These are phyloP conservation scores for Chaitophorus viminalis DNA, from an alignment of 2,888 invertebrate species.

Conservation along the genomic window DNA sequence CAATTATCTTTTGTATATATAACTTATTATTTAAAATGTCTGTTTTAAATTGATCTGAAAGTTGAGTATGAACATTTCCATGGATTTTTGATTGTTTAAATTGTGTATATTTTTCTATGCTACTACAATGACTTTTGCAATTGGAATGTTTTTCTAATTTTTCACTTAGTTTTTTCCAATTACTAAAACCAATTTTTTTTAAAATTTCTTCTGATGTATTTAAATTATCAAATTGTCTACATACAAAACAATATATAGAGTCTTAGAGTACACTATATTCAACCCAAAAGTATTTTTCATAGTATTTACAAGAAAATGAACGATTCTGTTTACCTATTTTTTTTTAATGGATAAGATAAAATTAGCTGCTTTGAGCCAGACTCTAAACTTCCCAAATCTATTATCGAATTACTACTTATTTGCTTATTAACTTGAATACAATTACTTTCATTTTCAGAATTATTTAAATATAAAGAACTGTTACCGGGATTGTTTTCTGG, in stretches of 20 bases:
- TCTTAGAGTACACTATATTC: too few relatives aligned
- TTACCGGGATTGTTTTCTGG: constrained; percentile 10
- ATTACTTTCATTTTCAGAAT: constrained; percentile 16
- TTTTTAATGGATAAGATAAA: neutral
- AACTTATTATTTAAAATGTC: neutral
- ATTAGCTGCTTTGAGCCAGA: constrained; percentile 9
- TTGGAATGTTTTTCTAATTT: constrained; percentile 26
- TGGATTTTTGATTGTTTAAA: constrained; percentile 18
- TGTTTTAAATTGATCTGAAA: neutral
- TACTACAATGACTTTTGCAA: neutral
- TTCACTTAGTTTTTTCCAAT: constrained; percentile 22
- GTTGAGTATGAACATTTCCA: constrained; percentile 18
- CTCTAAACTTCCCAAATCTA: constrained; percentile 11
- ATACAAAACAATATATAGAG: neutral
- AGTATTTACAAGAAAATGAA: too few relatives aligned
- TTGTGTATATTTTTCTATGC: constrained; percentile 11
- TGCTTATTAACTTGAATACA: neutral
- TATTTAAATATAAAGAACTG: constrained; percentile 16
- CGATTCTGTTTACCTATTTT: neutral
- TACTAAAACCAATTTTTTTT: constrained; percentile 13
- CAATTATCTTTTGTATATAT: constrained; percentile 8
- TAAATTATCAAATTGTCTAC: constrained; percentile 28
- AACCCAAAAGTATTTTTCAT: too few relatives aligned
- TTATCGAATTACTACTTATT: neutral
- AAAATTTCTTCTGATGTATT: constrained; percentile 16